Evolutionary conservation across 2,113 vertebrate species (phyloP).

Genomic region (Condylura cristata): DNA sequence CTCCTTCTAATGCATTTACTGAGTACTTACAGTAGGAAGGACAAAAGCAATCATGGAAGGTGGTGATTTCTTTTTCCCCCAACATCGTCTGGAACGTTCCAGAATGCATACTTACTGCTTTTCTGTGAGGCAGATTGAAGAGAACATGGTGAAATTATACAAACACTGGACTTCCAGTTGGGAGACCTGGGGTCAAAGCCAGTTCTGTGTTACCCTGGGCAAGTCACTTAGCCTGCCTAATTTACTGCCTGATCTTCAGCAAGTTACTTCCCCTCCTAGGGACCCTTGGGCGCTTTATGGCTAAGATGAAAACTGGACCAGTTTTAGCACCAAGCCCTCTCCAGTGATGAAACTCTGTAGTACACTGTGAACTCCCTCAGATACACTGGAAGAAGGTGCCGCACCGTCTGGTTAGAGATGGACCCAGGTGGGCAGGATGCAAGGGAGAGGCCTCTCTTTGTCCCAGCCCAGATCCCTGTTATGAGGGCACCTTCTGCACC

Average conservation of each 20-base stretch:
- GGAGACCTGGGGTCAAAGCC: neutral
- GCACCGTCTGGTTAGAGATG: neutral
- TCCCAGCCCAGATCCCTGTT: neutral
- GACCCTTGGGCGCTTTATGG: neutral
- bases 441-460: neutral
- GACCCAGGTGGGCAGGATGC: neutral
- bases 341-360: neutral
- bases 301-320: neutral
- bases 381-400: neutral
- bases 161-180: neutral
- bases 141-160: neutral
- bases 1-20: neutral
- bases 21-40: neutral
- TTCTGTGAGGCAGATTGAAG: neutral
- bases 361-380: neutral
- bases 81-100: conserved; percentile 34
- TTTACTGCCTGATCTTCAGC: neutral
- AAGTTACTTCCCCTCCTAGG: neutral
- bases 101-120: neutral
- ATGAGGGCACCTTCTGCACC: neutral
- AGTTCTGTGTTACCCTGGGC: neutral
- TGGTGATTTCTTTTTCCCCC: neutral
- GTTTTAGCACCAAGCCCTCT: neutral
- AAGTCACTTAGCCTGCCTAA: neutral
- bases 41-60: neutral